A percentile compares a stretch with the other conserved stretches of the same genome.
These are phyloP conservation scores for Drosophila crucigera DNA, from an alignment of 2,888 invertebrate genomes.

Conservation along the genomic window DNA sequence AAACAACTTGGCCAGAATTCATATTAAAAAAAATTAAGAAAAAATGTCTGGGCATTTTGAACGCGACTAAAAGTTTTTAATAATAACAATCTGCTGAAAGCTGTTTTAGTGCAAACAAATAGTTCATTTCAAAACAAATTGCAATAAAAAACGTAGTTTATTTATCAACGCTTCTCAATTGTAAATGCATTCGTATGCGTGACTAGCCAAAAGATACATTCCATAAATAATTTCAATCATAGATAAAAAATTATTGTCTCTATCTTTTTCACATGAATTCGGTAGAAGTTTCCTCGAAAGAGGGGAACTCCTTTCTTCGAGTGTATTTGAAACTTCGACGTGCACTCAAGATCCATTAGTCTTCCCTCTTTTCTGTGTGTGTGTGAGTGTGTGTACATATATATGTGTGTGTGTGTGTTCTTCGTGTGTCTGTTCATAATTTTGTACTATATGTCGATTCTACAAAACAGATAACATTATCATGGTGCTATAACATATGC, in stretches of 20 bases:
- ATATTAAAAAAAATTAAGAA: not conserved
- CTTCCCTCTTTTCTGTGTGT: constrained; percentile 11
- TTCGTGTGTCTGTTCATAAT: constrained; percentile 50
- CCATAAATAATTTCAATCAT: not conserved
- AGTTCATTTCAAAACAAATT: not conserved
- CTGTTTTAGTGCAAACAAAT: constrained; percentile 3
- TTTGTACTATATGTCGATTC: constrained; percentile 70
- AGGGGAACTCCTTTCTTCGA: not conserved
- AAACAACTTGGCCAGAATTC: constrained; percentile 11
- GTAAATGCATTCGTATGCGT: not conserved
- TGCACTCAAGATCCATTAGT: constrained; percentile 7
- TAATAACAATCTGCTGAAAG: constrained; percentile 3
- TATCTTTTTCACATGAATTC: not conserved
- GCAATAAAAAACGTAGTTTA: not conserved
- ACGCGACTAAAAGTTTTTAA: constrained; percentile 8
- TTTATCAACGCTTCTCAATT: not conserved
- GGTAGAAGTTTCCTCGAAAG: not conserved
- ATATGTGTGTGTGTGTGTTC: constrained; percentile 13
- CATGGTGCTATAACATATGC: constrained; percentile 65
- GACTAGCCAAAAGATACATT: not conserved
- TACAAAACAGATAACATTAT: constrained; percentile 67
- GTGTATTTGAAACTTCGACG: constrained; percentile 16
- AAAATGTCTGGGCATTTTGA: constrained; percentile 8
- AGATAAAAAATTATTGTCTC: not conserved
- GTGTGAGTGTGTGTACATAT: not conserved